These are phyloP conservation scores for Tipula helvola DNA, from an alignment of 2,888 invertebrate genomes.

Conservation along the genomic window DNA sequence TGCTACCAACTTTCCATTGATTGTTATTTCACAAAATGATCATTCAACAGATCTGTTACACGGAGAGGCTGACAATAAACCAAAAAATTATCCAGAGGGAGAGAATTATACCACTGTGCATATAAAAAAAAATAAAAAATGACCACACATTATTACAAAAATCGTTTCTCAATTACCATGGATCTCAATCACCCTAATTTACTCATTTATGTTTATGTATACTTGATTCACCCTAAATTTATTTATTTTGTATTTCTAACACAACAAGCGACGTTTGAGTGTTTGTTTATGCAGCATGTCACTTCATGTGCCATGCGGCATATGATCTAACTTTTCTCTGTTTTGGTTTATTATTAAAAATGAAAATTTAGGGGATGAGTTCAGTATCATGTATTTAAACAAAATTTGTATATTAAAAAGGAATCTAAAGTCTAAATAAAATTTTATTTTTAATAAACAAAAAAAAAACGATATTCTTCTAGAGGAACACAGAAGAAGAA, in stretches of 20 bases:
- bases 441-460: not conserved
- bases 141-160: not conserved
- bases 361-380: not conserved
- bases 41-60: not conserved
- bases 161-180: not conserved
- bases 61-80: not conserved
- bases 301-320: not conserved
- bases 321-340: not conserved
- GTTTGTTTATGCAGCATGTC: not conserved
- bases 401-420: no score
- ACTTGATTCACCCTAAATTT: not conserved
- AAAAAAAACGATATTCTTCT: not conserved
- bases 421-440: not conserved
- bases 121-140: not conserved
- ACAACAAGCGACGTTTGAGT: not conserved
- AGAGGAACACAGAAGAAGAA: not conserved
- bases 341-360: not conserved
- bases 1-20: no score
- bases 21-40: not conserved
- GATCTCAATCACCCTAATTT: not conserved
- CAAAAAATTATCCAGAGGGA: not conserved
- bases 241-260: not conserved
- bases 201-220: not conserved
- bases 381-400: not conserved
- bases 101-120: not conserved